Evolutionary conservation across 2,888 invertebrate genomes (phyloP).

Genomic region (Lithophane semibrunnea): DNA sequence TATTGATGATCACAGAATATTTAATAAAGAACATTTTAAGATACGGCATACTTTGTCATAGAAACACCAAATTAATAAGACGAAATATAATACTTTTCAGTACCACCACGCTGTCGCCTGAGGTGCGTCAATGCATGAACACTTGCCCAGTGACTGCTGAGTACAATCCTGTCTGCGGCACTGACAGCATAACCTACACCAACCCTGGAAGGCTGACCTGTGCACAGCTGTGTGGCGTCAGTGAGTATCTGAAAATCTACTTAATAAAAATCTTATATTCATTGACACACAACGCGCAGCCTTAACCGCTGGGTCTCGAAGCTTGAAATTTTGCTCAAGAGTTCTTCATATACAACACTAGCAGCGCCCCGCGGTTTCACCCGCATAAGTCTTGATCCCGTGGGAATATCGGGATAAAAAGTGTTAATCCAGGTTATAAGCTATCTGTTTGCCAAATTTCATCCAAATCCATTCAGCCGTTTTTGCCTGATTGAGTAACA

Average conservation of each 20-base stretch:
- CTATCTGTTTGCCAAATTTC: too few species aligned
- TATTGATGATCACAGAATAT: not conserved
- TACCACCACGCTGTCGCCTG: constrained; percentile 53
- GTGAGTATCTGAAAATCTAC: constrained; percentile 53
- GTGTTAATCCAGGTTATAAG: too few species aligned
- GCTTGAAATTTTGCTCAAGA: not conserved
- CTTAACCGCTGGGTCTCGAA: not conserved
- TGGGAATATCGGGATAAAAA: too few species aligned
- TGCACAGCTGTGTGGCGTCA: constrained; percentile 78
- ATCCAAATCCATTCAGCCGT: too few species aligned
- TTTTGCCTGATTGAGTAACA: too few species aligned
- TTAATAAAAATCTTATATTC: not conserved
- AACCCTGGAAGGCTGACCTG: constrained; percentile 79
- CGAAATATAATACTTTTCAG: constrained; percentile 47
- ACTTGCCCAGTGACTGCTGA: constrained; percentile 69
- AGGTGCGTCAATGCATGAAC: constrained; percentile 57
- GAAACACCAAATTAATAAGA: not conserved
- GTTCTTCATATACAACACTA: not conserved
- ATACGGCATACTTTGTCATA: not conserved
- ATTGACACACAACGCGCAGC: not conserved
- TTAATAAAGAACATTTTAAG: not conserved
- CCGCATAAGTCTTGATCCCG: too few species aligned
- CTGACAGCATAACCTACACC: constrained; percentile 75
- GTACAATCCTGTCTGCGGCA: constrained; percentile 85
- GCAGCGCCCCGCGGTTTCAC: too few species aligned